phyloP scores from a whole-genome alignment of 2,888 invertebrate species.

The Omphaloscelis lunosa region DNA sequence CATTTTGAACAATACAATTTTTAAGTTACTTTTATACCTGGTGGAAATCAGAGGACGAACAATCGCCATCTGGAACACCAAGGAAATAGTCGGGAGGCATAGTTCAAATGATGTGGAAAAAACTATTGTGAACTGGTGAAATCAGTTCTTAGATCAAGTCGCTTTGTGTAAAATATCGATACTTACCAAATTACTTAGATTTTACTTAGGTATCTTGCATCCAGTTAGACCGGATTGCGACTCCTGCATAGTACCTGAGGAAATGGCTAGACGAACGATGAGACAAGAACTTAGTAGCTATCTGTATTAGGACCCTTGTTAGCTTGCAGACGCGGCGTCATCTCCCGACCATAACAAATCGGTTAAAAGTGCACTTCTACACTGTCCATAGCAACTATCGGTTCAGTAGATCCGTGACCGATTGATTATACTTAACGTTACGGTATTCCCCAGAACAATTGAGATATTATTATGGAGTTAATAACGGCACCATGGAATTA shows the following conservation, averaged over 20 bases:
- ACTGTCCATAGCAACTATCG: neutral
- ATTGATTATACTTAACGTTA: constrained; percentile 30
- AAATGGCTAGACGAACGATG: no score
- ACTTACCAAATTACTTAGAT: neutral
- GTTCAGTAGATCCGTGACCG: constrained; percentile 19
- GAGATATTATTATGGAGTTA: neutral
- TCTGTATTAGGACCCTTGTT: neutral
- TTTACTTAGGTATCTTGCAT: neutral
- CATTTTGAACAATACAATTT: neutral
- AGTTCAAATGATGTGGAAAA: neutral
- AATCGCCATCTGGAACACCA: neutral
- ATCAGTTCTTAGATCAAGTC: neutral
- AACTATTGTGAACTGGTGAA: neutral
- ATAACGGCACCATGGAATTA: neutral
- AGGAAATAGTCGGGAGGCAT: neutral
- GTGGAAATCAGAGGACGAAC: neutral
- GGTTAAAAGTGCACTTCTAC: neutral
- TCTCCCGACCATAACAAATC: constrained; percentile 1
- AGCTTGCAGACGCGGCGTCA: constrained; percentile 1
- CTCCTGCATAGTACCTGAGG: no score
- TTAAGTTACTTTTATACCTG: neutral
- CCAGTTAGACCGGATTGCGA: neutral
- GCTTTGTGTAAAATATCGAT: neutral
- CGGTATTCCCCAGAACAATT: constrained; percentile 40
- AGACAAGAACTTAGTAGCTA: neutral